Conservation (phyloP, 2,113 vertebrate genomes). For the Riparia riparia region DNA sequence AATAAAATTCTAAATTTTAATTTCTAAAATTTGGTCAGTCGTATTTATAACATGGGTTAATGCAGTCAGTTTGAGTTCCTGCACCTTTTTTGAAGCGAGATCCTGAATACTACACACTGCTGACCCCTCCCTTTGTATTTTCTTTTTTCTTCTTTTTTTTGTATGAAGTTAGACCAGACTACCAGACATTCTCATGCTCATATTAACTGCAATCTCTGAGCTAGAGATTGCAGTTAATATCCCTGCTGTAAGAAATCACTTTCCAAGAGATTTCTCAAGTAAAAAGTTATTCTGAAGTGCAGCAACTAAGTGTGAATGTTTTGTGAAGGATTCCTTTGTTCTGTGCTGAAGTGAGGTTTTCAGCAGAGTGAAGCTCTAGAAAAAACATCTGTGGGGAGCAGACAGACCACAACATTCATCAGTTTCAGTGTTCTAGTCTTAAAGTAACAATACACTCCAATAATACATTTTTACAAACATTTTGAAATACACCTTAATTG, state of each 20-base stretch:
- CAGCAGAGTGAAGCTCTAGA: neutral
- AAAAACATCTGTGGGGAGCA: neutral
- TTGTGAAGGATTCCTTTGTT: neutral
- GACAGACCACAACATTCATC: neutral
- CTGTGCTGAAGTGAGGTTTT: neutral
- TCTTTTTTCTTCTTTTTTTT: neutral
- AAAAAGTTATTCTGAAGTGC: neutral
- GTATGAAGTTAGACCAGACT: neutral
- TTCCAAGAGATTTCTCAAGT: neutral
- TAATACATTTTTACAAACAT: neutral
- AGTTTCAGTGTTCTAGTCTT: neutral
- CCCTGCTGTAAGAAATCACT: neutral
- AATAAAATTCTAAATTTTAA: too few species aligned
- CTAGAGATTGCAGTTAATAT: neutral
- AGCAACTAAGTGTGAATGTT: neutral
- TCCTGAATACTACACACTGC: fast-evolving
- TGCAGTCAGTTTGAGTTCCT: neutral
- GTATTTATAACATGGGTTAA: too few species aligned
- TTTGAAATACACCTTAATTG: neutral
- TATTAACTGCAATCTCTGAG: neutral
- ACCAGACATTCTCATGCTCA: neutral
- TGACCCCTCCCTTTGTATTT: neutral
- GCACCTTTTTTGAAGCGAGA: neutral
- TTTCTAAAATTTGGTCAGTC: too few species aligned
- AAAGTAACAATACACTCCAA: neutral